These are phyloP conservation scores for Clarias fuscus DNA, from an alignment of 2,797 vertebrate genomes.

Conservation along the genomic window DNA sequence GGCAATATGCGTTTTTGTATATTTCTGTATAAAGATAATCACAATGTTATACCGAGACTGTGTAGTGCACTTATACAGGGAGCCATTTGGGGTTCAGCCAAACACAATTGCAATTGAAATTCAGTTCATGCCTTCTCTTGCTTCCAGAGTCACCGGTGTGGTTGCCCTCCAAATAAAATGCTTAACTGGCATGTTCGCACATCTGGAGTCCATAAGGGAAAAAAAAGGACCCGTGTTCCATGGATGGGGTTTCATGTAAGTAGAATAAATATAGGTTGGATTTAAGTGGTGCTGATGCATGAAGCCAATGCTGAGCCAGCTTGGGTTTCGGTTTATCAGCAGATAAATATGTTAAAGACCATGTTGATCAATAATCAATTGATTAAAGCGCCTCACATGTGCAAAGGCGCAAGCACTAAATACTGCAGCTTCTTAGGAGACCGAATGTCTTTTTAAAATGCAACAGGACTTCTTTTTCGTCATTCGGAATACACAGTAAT, in stretches of 20 bases:
- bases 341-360: neutral
- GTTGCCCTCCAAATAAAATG: slow-evolving; percentile 58
- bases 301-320: neutral
- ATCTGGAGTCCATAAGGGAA: slow-evolving; percentile 21
- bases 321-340: neutral
- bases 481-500: neutral
- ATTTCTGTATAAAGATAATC: neutral
- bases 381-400: neutral
- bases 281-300: neutral
- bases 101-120: slow-evolving; percentile 75
- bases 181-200: slow-evolving; percentile 42
- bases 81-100: slow-evolving; percentile 65
- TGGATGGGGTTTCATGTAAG: neutral
- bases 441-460: no score
- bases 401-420: neutral
- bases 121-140: slow-evolving; percentile 74
- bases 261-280: neutral
- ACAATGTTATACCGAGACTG: neutral
- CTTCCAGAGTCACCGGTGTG: slow-evolving; percentile 61
- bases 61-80: slow-evolving; percentile 9
- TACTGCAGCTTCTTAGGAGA: neutral
- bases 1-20: neutral
- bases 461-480: no score
- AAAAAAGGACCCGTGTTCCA: neutral
- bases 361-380: neutral